Evolutionary conservation across 2,797 vertebrate genomes (phyloP), one percentile per base, ranked within the genome.

Genomic region (Lates japonicus): DNA sequence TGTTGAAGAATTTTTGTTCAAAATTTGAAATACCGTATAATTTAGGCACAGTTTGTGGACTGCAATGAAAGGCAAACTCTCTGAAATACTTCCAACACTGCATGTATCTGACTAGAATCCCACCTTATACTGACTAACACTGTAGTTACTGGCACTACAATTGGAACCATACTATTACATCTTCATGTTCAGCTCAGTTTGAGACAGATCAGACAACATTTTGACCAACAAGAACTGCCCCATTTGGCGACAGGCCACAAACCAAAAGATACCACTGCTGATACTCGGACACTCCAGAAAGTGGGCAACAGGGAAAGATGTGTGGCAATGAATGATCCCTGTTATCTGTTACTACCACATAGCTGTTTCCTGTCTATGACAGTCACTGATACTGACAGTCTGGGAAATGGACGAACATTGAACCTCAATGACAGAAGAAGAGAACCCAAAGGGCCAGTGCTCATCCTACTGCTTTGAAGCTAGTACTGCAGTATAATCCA

Each of bases 331-430:
- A n/a, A n/a, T n/a, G n/a, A n/a, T n/a, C 67, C 33, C 44, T 29
- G 52, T 80, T 78, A 77, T 84, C 54, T n/a, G 5, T 51, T 65
- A 82, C 77, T 54, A 80, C 70, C 75, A 74, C 79, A 78, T 20
- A 66, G 60, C 58, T 22, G 42, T 66, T 79, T 76, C 73, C 54
- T 77, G 69, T 88, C 65, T 71, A 22, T 69, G 84, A 72, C 65
- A 81, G 78, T 57, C 62, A 89, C 82, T 88, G 82, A 89, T 80
- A 80, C n/a, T 83, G 74, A 78, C 60, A 54, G 79, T 81, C 80
- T 25, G 78, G 49, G 66, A 84, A 85, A 82, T 70, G 76, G 75
- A 81, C 55, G 58, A 67, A 80, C 61, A 70, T 85, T 76, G 65
- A 75, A 78, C 71, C 87, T 65, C 70, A 59, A 54, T 60, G 70